Base-by-base conservation (phyloP, 2,797 vertebrate genomes). In the Rhabdomys pumilio region DNA sequence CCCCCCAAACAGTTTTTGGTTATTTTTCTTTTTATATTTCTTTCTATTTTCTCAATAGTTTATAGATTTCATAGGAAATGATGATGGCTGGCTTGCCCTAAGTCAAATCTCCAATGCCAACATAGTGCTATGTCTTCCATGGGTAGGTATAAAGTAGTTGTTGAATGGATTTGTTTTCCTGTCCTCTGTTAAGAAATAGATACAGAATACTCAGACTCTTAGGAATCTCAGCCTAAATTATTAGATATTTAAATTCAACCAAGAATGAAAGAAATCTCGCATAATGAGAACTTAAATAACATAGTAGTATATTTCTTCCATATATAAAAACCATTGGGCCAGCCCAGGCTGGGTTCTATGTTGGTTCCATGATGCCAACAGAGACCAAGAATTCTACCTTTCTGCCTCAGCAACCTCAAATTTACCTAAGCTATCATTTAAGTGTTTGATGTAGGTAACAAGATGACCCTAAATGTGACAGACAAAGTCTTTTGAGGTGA, bases 1-100 rank as follows among this genome's bases (percentile, higher is more conserved):
- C 7, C 65, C 26, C 34, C 14, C n/a, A 79, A 91, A 31, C 15
- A 84, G 13, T 81, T 86, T 63, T 81, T 24, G 38, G 31, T 7
- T 17, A 69, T 69, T 69, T 81, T 31, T 82, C 89, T 76, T 11
- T 79, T 92, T 90, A 38, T 12, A 12, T 80, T 19, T 73, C 4
- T 77, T 91, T 87, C 85, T 0, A 29, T 86, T 90, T 95, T 81
- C 26, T 55, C 63, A 65, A 17, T 44, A 92, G 24, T 84, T 31
- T 53, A 38, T 65, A 57, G 55, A 20, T 57, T 67, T 38, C 3
- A 0, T 26, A 31, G 20, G n/a, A 47, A 61, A 31, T 44, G 53
- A 89, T 63, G 72, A 17, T n/a, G 41, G 59, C 47, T 89, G 10
- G 41, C 50, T 91, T 84, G 26, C 59, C 73, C 79, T 91, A 47